Percentiles rank a stretch among this genome's conserved stretches.
Conservation (phyloP, 2,797 vertebrate genomes). For the Mormyrops attenuatus region DNA sequence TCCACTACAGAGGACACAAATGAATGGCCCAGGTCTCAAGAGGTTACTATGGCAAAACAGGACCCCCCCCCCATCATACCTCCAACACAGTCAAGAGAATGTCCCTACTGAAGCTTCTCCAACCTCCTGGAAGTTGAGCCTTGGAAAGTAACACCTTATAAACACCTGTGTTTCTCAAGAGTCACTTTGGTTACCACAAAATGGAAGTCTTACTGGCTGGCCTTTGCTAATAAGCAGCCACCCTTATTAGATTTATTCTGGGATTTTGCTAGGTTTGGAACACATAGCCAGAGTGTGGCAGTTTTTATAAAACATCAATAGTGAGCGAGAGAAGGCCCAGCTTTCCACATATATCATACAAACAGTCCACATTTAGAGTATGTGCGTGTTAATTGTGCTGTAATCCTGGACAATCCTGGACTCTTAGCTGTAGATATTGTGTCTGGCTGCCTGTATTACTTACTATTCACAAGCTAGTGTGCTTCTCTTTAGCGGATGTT, state of each 20-base stretch:
- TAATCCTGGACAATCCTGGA: neutral
- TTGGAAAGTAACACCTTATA: neutral
- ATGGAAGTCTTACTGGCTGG: neutral
- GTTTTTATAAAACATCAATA: neutral
- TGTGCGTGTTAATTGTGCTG: neutral
- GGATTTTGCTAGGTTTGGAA: neutral
- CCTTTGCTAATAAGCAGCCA: neutral
- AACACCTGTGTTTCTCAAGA: neutral
- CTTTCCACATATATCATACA: neutral
- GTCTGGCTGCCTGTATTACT: neutral
- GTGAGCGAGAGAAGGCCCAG: neutral
- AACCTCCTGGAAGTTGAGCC: neutral
- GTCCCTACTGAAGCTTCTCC: neutral
- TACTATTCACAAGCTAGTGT: neutral
- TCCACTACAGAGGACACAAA: no score
- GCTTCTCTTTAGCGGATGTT: neutral
- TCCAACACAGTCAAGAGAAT: neutral
- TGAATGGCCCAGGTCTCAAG: no score
- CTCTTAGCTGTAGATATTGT: neutral
- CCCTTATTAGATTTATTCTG: neutral
- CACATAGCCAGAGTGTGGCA: neutral
- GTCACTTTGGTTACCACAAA: neutral
- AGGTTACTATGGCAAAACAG: neutral
- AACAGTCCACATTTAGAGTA: neutral
- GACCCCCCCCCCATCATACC: neutral